phyloP scores from a whole-genome alignment of 2,797 vertebrate genomes.

The Leucoraja ocellata region DNA sequence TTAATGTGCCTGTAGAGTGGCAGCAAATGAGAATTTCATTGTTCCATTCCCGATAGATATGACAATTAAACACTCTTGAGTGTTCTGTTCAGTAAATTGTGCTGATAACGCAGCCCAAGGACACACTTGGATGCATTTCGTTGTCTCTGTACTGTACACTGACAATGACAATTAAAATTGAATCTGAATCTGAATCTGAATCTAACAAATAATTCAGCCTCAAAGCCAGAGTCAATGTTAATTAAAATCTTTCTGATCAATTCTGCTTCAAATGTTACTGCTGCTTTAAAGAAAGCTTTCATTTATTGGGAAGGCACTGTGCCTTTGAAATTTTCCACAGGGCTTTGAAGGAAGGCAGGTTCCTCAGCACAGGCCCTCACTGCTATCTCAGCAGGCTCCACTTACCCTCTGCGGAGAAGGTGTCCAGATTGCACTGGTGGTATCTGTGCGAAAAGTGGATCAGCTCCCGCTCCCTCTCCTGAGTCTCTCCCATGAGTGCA shows the following conservation, averaged over 20 bases:
- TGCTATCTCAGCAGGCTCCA: background rate
- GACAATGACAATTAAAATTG: too few relatives aligned
- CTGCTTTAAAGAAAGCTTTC: background rate
- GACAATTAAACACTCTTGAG: background rate
- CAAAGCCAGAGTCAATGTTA: background rate
- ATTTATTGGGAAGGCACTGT: background rate
- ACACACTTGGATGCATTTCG: too few relatives aligned
- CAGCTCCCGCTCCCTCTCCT: constrained; percentile 86
- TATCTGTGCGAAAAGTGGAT: constrained; percentile 89
- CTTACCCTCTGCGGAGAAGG: constrained; percentile 81
- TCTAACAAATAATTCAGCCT: background rate
- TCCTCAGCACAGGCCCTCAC: background rate
- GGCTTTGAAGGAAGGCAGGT: background rate
- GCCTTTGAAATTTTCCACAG: background rate
- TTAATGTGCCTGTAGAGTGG: too few relatives aligned
- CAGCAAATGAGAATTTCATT: too few relatives aligned
- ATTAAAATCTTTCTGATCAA: background rate
- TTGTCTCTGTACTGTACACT: too few relatives aligned
- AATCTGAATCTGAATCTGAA: too few relatives aligned
- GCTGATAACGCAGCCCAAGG: background rate
- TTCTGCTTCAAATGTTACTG: background rate
- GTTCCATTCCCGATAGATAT: too few relatives aligned
- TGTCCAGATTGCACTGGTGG: constrained; percentile 74
- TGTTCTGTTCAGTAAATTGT: background rate
- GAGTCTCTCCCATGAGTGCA: constrained; percentile 87